Percentiles rank a stretch among this genome's conserved stretches.
These are phyloP conservation scores for Paradoxurus hermaphroditus DNA, from an alignment of 2,113 vertebrate genomes.

Conservation along the genomic window DNA sequence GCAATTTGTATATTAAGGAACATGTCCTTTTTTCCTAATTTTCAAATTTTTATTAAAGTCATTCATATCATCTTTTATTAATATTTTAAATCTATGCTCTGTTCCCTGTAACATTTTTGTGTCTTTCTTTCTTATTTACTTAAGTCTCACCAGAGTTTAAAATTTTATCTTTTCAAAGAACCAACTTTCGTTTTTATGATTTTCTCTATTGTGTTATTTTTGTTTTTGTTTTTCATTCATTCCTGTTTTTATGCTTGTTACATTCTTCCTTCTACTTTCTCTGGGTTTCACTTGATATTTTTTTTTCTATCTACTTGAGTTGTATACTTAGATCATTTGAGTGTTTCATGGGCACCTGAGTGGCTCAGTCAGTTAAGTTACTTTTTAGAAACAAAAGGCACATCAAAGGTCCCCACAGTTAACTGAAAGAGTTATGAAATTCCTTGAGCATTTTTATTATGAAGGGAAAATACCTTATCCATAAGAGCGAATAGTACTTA, in stretches of 20 bases:
- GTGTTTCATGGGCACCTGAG: neutral
- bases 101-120: neutral
- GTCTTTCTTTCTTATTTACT: neutral
- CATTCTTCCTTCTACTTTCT: neutral
- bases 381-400: neutral
- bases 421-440: neutral
- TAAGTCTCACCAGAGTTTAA: neutral
- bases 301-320: neutral
- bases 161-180: neutral
- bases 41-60: neutral
- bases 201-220: neutral
- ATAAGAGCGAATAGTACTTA: neutral
- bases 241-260: neutral
- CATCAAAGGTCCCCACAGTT: neutral
- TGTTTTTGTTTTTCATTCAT: neutral
- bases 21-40: neutral
- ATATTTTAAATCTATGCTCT: neutral
- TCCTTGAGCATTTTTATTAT: neutral
- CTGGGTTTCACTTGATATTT: neutral
- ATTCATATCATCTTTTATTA: neutral
- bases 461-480: neutral
- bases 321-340: neutral
- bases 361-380: neutral
- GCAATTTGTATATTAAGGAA: neutral
- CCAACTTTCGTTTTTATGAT: neutral